Base-by-base conservation (phyloP, 2,888 invertebrate genomes). In the Lacanobia oleracea region DNA sequence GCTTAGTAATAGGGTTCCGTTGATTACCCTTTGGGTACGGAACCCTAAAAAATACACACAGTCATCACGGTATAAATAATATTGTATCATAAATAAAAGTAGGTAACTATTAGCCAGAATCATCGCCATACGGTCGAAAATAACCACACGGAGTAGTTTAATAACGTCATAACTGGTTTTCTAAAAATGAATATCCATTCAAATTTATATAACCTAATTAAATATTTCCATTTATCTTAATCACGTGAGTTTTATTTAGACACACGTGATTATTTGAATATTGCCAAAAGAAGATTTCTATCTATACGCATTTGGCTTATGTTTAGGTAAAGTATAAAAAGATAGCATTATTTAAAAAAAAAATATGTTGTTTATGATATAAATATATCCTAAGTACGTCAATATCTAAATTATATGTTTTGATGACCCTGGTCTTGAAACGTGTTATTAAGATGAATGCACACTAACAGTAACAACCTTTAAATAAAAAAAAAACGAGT, bases 401-500 rank as follows among this genome's bases (percentile, higher is more conserved):
- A 40, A 40, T 43, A 43, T 43, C 1, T 43, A 14, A 12, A 43
- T 43, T 43, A 48, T 48, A 59, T 2, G 12, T 37, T 50, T 48
- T 37, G 37, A 21, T 61, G 76, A 62, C 21, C 45, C 12, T 33
- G 48, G 10, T 37, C 9, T 45, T 51, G 14, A 51, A 37, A 53
- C 51, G 14, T 69, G 56, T 48, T 27, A 27, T 48, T 56, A n/a
- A 45, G 62, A 73, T 73, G 33, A 23, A n/a, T 45, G 21, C 33
- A 14, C 10, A 9, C 14, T 27, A 48, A 48, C 1, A 37, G 33
- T 2, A 16, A 5, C 6, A 43, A 14, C 75, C 61, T 57, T 68
- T 53, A 53, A 27, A 53, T n/a, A 33, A 63, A 45, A 37, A 33
- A 33, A 33, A 50, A 66, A 76, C 77, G 18, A 40, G 66, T 81